Percentiles rank a stretch among this genome's conserved stretches.
These are phyloP conservation scores for Peromyscus attwateri DNA, from an alignment of 2,797 vertebrate genomes.

Conservation along the genomic window DNA sequence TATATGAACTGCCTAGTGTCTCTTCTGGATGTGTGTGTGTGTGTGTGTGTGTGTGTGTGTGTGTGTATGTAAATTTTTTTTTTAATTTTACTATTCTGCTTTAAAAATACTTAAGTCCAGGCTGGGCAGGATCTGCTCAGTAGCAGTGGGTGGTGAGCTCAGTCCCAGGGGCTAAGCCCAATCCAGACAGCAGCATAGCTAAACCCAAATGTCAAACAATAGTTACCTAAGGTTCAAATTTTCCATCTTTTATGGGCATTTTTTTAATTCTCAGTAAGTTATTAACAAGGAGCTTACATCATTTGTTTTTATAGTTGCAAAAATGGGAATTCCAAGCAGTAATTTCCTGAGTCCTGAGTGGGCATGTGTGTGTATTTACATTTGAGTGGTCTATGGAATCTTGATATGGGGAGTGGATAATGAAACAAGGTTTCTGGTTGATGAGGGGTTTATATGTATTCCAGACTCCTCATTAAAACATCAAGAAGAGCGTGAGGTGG, in stretches of 20 bases:
- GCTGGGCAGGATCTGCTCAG: background rate
- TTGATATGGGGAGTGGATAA: too few relatives aligned
- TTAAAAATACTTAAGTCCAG: background rate
- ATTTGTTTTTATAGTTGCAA: background rate
- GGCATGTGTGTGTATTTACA: background rate
- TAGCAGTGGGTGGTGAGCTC: background rate
- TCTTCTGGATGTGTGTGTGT: too few relatives aligned
- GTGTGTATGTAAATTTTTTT: too few relatives aligned
- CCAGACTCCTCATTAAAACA: background rate
- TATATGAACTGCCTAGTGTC: too few relatives aligned
- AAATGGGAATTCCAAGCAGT: background rate
- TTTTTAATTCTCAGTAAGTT: background rate
- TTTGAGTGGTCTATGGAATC: too few relatives aligned
- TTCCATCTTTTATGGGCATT: background rate
- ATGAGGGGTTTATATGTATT: background rate
- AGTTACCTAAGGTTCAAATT: background rate
- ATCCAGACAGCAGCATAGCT: background rate
- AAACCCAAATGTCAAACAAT: background rate
- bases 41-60: too few relatives aligned
- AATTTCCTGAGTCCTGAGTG: too few relatives aligned
- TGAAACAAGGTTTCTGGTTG: background rate
- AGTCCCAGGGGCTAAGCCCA: background rate
- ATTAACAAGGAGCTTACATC: background rate
- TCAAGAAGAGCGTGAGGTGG: background rate
- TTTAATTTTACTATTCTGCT: background rate